Evolutionary conservation across 1,140 invertebrate genomes (phyloP).

Genomic region (Ips typographus): DNA sequence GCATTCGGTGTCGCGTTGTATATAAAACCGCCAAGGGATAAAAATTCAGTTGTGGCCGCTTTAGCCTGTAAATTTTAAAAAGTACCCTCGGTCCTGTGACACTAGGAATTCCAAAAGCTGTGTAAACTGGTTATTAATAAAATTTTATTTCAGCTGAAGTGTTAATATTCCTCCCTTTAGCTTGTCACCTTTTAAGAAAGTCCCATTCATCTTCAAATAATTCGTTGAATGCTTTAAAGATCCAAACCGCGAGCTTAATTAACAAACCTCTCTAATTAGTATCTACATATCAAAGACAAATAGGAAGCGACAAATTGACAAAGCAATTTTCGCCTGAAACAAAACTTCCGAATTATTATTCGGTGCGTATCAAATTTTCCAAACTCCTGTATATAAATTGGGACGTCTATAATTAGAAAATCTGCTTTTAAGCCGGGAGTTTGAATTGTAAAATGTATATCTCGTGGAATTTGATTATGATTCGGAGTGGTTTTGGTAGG

Average conservation of each 20-base stretch:
- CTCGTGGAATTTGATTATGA: too few relatives aligned
- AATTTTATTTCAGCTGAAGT: too few relatives aligned
- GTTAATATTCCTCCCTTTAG: too few relatives aligned
- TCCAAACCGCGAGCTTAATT: slow-evolving; percentile 1
- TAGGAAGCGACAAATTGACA: slow-evolving; percentile 8
- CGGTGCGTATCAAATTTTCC: slow-evolving; percentile 13
- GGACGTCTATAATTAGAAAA: slow-evolving; percentile 17
- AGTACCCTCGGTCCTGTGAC: not conserved
- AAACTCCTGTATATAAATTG: slow-evolving; percentile 3
- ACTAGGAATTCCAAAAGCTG: too few relatives aligned
- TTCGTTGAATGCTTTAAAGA: slow-evolving; percentile 1
- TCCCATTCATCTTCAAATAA: not conserved
- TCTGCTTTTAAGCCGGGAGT: not conserved
- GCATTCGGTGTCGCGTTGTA: not conserved
- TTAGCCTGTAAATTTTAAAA: slow-evolving; percentile 9
- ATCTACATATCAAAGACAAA: slow-evolving; percentile 19
- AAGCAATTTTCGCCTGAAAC: slow-evolving; percentile 12
- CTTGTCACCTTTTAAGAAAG: too few relatives aligned
- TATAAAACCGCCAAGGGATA: slow-evolving; percentile 7
- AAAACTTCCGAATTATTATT: slow-evolving; percentile 20
- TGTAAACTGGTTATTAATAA: too few relatives aligned
- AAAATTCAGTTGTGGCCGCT: slow-evolving; percentile 5
- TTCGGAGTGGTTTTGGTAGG: too few relatives aligned
- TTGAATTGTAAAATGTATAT: too few relatives aligned
- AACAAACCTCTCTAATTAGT: not conserved